Evolutionary conservation across 2,113 vertebrate species (phyloP), one percentile per base, ranked within the genome.

Genomic region (Ophiodon elongatus): DNA sequence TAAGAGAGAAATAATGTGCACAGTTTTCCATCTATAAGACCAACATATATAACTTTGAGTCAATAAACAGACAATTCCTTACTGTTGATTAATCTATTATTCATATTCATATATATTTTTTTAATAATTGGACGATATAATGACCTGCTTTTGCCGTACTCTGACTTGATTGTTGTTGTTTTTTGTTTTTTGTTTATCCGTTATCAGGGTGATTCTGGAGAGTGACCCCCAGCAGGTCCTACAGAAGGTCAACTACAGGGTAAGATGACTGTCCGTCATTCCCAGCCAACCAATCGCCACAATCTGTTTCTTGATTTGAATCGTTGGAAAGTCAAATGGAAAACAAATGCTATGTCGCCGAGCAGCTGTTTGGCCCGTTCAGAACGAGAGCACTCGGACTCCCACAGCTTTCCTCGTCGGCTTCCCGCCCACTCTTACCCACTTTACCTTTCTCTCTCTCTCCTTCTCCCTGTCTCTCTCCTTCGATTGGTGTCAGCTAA

Each of bases 191-290:
- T 29, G 8, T 76, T 89, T 45, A 6, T 87, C 47, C 41, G 67
- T 86, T 91, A 6, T 54, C 86, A 98, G 97, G 19, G 97, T 99
- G 75, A 98, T 99, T 87, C 88, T 99, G 94, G 98, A 99, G 92
- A 97, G 97, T 14, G 97, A 98, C 84, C 96, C 97, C 0, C 97
- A 97, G 85, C 96, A 97, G 91, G 97, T 99, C 68, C 88, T 98
- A 63, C 97, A 97, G 93, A 97, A 97, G 80, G 95, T 98, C 93
- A 97, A 96, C 91, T 97, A 97, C 91, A 95, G 89, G 95, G 98
- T 99, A 94, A 97, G 96, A 89, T 11, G 41, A 27, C 29, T 63
- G 27, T 66, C 45, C 33, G 1, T 85, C 41, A 35, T 15, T 39
- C 11, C 27, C 65, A 45, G 9, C 8, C 11, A 4, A 39, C 31